Base-by-base conservation (phyloP, 2,888 invertebrate species). In the Eupithecia subfuscata region DNA sequence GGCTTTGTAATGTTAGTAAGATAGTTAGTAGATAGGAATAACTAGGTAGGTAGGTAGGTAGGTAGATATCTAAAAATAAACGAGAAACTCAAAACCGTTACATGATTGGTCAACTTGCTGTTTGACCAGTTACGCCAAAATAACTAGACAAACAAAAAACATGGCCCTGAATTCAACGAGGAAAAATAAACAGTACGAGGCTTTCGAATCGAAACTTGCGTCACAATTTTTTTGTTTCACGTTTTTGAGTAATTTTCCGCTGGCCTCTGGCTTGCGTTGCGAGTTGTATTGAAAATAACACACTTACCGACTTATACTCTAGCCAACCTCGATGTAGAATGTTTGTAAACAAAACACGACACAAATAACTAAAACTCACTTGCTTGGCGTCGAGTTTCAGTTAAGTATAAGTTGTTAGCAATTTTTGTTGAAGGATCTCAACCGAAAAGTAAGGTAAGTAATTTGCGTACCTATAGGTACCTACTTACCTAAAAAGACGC, bases 141-240 rank as follows among this genome's bases (percentile, higher is more conserved):
- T 73, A 76, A 76, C 74, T 72, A 75, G 72, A 75, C 75, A 76
- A 78, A 80, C 77, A 79, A 80, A 79, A 69, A 79, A 72, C 60
- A 22, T 67, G 79, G 75, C 79, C 78, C 78, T 81, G 80, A 81
- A 78, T 52, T 69, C 60, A 22, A 22, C 65, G 67, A 65, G 69
- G 69, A 74, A 73, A 76, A 71, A 71, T 67, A 69, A 74, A 74
- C 56, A 68, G 69, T 52, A 22, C 56, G 43, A 48, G 25, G 11
- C 83, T 85, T 85, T 85, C 84, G 78, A 84, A 82, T 81, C 78
- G 80, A 82, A 83, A 84, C 73, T 82, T 84, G 83, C 84, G 84
- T 84, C 56, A 56, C 12, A 22, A 18, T 48, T 48, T 48, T 52
- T 56, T 56, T 22, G 56, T 22, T 56, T 11, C 56, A 22, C 56